A percentile compares a stretch with the other conserved stretches of the same genome.
Conservation (phyloP, 37 sponge, comb jelly and placozoan species). For the Amphimedon queenslandica region DNA sequence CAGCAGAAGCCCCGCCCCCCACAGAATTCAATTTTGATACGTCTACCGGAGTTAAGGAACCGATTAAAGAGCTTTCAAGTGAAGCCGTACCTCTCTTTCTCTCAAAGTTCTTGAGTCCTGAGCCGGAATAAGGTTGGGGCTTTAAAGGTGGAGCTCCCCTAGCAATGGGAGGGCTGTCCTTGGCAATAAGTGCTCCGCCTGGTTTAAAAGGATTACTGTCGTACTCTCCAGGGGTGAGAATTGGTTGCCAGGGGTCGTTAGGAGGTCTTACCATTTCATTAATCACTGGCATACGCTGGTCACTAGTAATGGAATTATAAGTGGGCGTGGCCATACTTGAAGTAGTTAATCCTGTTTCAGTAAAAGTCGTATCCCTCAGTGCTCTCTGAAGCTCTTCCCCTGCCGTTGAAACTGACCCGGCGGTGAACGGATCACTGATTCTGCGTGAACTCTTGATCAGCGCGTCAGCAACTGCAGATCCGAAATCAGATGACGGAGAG, state of each 20-base stretch:
- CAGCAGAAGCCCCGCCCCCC: background rate
- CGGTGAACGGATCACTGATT: constrained; percentile 5
- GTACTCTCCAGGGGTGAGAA: background rate
- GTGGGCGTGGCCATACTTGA: background rate
- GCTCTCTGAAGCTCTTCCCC: constrained; percentile 20
- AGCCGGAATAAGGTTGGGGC: background rate
- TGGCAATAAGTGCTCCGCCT: background rate
- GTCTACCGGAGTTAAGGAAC: background rate
- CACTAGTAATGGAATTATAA: background rate
- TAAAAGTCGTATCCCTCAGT: background rate
- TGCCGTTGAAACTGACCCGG: background rate
- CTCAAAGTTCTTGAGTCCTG: background rate
- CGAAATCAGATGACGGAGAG: constrained; percentile 44
- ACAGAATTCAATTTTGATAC: too few species aligned
- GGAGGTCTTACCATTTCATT: background rate
- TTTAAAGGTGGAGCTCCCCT: background rate
- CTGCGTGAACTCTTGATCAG: constrained; percentile 12
- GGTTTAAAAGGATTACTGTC: background rate
- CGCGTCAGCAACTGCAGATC: constrained; percentile 41
- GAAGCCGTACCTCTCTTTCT: background rate
- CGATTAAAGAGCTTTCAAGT: background rate
- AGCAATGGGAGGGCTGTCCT: background rate
- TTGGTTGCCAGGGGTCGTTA: constrained; percentile 4
- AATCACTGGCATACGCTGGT: background rate
- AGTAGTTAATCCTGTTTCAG: background rate